phyloP scores from a whole-genome alignment of 2,888 invertebrate genomes.

The Matsumyia berberina region DNA sequence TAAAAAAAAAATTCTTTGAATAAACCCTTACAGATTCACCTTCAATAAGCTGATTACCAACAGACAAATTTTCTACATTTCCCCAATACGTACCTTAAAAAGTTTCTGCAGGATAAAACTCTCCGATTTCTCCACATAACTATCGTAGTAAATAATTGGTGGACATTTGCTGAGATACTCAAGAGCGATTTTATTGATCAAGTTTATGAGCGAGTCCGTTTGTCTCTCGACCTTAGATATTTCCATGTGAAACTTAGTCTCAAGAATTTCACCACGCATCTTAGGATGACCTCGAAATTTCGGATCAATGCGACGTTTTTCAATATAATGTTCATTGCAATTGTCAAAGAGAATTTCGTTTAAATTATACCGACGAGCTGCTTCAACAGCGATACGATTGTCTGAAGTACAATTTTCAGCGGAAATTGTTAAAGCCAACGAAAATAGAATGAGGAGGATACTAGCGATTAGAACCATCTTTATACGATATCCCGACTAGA shows the following conservation, averaged over 20 bases:
- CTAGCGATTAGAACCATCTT: slow-evolving; percentile 46
- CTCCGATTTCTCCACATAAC: slow-evolving; percentile 86
- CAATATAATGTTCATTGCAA: slow-evolving; percentile 57
- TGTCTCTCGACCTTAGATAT: slow-evolving; percentile 84
- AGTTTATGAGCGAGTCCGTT: slow-evolving; percentile 86
- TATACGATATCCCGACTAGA: slow-evolving; percentile 6
- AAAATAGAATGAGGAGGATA: slow-evolving; percentile 8
- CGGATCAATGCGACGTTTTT: slow-evolving; percentile 84
- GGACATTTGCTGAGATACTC: slow-evolving; percentile 88
- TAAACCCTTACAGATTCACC: no score
- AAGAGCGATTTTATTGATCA: slow-evolving; percentile 87
- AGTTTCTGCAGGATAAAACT: slow-evolving; percentile 86
- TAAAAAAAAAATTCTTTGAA: no score
- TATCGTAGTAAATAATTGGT: slow-evolving; percentile 89
- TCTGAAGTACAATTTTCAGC: slow-evolving; percentile 51
- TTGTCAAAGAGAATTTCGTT: slow-evolving; percentile 57
- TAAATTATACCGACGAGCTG: slow-evolving; percentile 49
- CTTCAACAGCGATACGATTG: slow-evolving; percentile 14
- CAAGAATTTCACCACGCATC: slow-evolving; percentile 86
- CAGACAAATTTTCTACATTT: no score
- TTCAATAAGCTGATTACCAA: no score
- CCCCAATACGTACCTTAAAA: slow-evolving; percentile 82
- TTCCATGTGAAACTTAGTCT: slow-evolving; percentile 85
- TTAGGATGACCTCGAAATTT: slow-evolving; percentile 87
- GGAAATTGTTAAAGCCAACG: slow-evolving; percentile 7